phyloP scores from a whole-genome alignment of 1,140 invertebrate species.

The Listronotus bonariensis region DNA sequence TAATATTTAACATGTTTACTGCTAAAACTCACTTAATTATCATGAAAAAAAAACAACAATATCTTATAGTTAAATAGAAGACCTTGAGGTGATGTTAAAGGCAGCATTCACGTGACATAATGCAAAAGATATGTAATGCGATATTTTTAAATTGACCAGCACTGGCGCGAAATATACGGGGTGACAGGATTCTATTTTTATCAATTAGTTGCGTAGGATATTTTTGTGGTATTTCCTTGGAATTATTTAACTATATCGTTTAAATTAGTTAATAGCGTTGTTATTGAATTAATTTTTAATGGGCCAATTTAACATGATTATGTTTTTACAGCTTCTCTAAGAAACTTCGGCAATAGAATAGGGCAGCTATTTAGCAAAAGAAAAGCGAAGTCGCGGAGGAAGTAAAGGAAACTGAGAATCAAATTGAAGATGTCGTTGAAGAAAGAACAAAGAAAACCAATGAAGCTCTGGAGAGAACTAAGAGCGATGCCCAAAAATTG shows the following conservation, averaged over 20 bases:
- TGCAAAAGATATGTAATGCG: conserved; percentile 12
- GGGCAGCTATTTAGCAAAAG: conserved; percentile 42
- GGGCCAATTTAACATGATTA: background rate
- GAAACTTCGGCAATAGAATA: conserved; percentile 42
- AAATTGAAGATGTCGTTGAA: conserved; percentile 39
- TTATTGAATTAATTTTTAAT: no score
- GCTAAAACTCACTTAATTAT: background rate
- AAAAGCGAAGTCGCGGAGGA: conserved; percentile 44
- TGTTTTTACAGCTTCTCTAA: conserved; percentile 41
- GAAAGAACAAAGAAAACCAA: conserved; percentile 36
- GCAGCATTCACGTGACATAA: conserved; percentile 15
- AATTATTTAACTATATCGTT: no score
- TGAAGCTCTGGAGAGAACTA: conserved; percentile 31
- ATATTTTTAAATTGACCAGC: conserved; percentile 16
- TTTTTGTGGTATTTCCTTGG: background rate
- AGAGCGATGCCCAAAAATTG: conserved; percentile 37
- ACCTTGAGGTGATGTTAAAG: conserved; percentile 23
- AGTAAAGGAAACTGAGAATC: conserved; percentile 34
- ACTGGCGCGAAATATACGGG: background rate
- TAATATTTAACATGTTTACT: background rate
- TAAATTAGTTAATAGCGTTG: no score
- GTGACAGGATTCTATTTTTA: background rate
- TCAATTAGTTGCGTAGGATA: conserved; percentile 1
- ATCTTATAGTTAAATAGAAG: background rate
- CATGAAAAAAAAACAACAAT: background rate